These are phyloP conservation scores for Rattus rattus DNA, from an alignment of 2,113 vertebrate species.

Conservation along the genomic window DNA sequence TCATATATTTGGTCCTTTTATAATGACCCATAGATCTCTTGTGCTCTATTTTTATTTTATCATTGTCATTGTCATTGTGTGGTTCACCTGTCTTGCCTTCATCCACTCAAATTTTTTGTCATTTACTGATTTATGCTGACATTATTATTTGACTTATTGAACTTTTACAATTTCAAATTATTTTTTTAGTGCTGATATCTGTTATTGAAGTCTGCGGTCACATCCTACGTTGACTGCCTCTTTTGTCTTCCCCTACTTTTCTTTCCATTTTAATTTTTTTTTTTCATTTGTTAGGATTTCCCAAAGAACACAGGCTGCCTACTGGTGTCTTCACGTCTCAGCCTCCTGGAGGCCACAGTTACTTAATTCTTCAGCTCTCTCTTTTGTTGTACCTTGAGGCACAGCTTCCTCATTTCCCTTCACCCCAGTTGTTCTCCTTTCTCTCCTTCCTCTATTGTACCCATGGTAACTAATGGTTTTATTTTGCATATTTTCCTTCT, in stretches of 20 bases:
- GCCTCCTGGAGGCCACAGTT: neutral
- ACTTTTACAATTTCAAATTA: neutral
- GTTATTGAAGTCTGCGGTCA: neutral
- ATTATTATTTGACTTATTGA: neutral
- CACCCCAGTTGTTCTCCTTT: neutral
- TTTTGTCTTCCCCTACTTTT: neutral
- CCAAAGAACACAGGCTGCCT: neutral
- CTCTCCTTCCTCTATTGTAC: neutral
- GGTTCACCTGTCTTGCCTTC: neutral
- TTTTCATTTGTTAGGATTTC: neutral
- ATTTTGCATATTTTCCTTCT: neutral
- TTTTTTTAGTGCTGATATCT: neutral
- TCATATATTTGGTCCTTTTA: neutral
- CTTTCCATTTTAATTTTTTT: neutral
- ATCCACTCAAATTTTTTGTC: neutral
- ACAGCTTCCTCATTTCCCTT: neutral
- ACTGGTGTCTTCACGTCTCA: neutral
- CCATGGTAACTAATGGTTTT: neutral
- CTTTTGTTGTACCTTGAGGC: neutral
- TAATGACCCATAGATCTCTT: neutral
- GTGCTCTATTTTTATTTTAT: neutral
- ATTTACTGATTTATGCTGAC: neutral
- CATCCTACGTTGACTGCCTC: neutral
- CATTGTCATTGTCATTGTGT: neutral
- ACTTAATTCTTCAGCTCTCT: neutral